Evolutionary conservation across 2,797 vertebrate species (phyloP), one percentile per base, ranked within the genome.

Genomic region (Enteromius thamalakanensis): DNA sequence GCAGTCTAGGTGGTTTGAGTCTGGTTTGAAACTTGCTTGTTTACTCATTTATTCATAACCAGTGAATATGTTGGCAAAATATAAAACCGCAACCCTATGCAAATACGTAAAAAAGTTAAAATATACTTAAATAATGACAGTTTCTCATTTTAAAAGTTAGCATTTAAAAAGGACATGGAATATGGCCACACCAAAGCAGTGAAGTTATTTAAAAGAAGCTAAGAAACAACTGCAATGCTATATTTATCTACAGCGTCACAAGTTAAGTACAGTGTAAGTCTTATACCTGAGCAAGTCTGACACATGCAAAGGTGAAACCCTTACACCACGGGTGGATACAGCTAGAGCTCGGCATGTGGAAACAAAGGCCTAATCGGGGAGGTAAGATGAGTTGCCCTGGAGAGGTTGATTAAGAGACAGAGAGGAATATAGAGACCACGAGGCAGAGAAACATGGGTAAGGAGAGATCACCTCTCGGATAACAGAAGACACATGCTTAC

Each of bases 381-480:
- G 55, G 85, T 83, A 86, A 86, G 64, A 69, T 0, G 64, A 80
- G 81, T 55, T 26, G 32, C 14, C 60, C 47, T 14, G 67, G 81
- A 76, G 62, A 76, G 60, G n/a, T 53, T 82, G 62, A 82, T 82
- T 76, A 82, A 79, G 76, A 79, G 11, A 71, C 64, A 26, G 75
- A 62, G 29, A 45, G 68, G 75, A 71, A 62, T 47, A 53, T 29
- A 34, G 84, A 65, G 76, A 64, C 32, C 7, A 23, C 23, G 60
- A 49, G 42, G 42, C 80, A 81, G 37, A 53, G 81, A 82, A 79
- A 42, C 11, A 21, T 49, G 58, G 67, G 87, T 74, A 88, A 86
- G n/a, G 40, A n/a, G 67, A 85, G 85, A 81, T 62, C 71, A 6
- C 80, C 21, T 85, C 83, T 86, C 79, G 40, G 53, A 83, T 88